Base-by-base conservation (phyloP, 2,888 invertebrate species). In the Lepidochrysops patricia region DNA sequence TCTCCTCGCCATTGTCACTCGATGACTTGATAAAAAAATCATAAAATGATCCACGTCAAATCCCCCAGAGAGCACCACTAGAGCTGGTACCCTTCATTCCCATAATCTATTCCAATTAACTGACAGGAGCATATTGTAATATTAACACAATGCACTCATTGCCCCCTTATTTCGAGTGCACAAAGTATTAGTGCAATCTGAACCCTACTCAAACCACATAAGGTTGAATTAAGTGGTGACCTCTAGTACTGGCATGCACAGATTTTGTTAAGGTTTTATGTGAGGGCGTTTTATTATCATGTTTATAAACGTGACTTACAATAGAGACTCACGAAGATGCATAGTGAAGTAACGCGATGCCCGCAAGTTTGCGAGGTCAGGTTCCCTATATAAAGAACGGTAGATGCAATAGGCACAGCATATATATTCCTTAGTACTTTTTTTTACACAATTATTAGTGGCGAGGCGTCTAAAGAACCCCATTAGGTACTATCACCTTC, bases 91-190 rank as follows among this genome's bases (percentile, higher is more conserved):
- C 83, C 79, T 83, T 83, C 74, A 83, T 87, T 89, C 89, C 88
- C 88, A 89, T 88, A 87, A 89, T 89, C 89, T 89, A 89, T 89
- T 88, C 88, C 88, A 89, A 89, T 89, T 88, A 89, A 89, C 85
- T 89, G 89, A 89, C 89, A 89, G 87, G 79, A 76, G 80, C 89
- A 87, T 89, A 88, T 88, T 87, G 88, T 88, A 77, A 82, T 85
- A 86, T 80, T 85, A 89, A 84, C 84, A 89, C 88, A 88, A 88
- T 84, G 73, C 79, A 72, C 72, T 76, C 71, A 64, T 72, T 70
- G 70, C 72, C 73, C 83, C 82, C 75, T 77, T 69, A 67, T 69
- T 71, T 71, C 72, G 67, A 70, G 57, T 37, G 56, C 52, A 27
- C 5, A 25, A 56, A 26, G 59, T 58, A 61, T 26, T 57, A 60